These are phyloP conservation scores for Plectus sambesii DNA, from an alignment of 1,140 invertebrate genomes.

Conservation along the genomic window DNA sequence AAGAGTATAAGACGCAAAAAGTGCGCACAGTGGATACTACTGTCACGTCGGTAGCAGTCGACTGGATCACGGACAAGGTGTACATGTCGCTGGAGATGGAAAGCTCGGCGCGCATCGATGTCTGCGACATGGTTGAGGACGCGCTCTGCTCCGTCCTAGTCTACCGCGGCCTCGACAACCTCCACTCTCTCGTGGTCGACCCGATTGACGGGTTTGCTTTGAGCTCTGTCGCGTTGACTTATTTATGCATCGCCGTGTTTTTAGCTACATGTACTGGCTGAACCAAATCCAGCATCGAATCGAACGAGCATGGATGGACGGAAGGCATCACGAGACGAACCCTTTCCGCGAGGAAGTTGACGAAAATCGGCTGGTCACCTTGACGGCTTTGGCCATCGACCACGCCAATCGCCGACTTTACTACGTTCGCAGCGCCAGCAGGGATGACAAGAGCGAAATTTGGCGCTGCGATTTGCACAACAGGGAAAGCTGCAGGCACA, in stretches of 20 bases:
- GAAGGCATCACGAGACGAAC: slow-evolving; percentile 20
- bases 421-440: slow-evolving; percentile 14
- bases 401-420: slow-evolving; percentile 11
- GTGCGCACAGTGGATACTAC: too few species aligned
- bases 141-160: slow-evolving; percentile 15
- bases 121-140: slow-evolving; percentile 7
- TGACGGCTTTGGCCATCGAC: slow-evolving; percentile 19
- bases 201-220: slow-evolving; percentile 23
- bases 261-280: slow-evolving; percentile 31
- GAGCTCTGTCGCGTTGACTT: slow-evolving; percentile 2
- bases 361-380: slow-evolving; percentile 12
- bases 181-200: slow-evolving; percentile 25
- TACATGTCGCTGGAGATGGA: slow-evolving; percentile 20
- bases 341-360: slow-evolving; percentile 20
- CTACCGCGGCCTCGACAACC: slow-evolving; percentile 19
- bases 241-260: slow-evolving; percentile 4
- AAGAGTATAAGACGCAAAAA: too few species aligned
- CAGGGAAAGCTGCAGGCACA: slow-evolving; percentile 17
- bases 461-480: slow-evolving; percentile 20
- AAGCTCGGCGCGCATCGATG: slow-evolving; percentile 21
- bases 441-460: slow-evolving; percentile 16
- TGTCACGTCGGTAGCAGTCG: slow-evolving; percentile 18
- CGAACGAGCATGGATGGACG: slow-evolving; percentile 29
- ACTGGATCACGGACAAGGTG: slow-evolving; percentile 22
- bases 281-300: slow-evolving; percentile 23